Base-by-base conservation (phyloP, 2,113 vertebrate species). In the Aviceda subcristata region DNA sequence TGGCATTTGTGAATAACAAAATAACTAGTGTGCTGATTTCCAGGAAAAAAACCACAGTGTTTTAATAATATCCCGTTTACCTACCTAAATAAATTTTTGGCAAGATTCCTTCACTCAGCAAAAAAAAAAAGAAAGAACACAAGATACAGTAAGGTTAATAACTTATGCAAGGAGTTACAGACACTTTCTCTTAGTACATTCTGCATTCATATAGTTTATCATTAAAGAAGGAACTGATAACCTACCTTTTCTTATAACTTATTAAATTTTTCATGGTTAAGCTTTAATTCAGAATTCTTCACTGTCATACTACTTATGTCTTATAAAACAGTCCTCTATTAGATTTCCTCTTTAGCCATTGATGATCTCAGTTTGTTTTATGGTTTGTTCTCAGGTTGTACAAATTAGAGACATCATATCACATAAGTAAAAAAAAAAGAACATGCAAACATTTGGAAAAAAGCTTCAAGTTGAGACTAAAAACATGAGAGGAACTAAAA, bases 201-300 rank as follows among this genome's bases (percentile, higher is more conserved):
- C 67, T 92, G 74, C 56, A 76, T 95, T 95, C 94, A 90, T 90
- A 91, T 77, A 77, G 71, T 77, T 95, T 96, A 62, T 88, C 90
- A 93, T 90, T 94, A 96, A 87, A 88, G 59, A 90, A 95, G 93
- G 55, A 72, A 96, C 77, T 86, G 79, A 90, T 91, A 91, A 83
- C 48, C 27, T 71, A 55, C 69, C 32, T 89, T 96, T 91, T 95
- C 17, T 66, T 91, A 93, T 51, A 89, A 51, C 76, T 85, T 80
- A 88, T 56, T 94, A 90, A 86, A 50, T 59, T 74, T 96, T 90
- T 66, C 77, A 56, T 83, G n/a, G 64, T 90, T 92, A 93, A 43
- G 41, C 73, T 95, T 95, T 95, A 91, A 91, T 94, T 86, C 79
- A 94, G 63, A 50, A 63, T 81, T 60, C 78, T 63, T 93, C 88